Percentiles rank a stretch among this genome's conserved stretches.
phyloP scores from a whole-genome alignment of 2,797 vertebrate genomes.

The Synaphobranchus kaupii region DNA sequence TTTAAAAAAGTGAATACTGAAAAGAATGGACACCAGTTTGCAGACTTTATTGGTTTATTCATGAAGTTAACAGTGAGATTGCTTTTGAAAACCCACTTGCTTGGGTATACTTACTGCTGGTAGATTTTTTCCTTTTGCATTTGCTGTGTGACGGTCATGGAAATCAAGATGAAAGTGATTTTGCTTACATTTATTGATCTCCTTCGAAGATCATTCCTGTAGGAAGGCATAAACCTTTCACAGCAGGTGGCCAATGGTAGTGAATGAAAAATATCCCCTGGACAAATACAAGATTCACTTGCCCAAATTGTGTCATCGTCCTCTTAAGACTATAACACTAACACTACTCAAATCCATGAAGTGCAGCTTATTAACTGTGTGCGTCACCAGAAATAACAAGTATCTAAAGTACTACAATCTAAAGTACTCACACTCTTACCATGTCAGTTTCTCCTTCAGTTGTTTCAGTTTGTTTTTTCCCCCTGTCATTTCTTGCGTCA shows the following conservation, averaged over 20 bases:
- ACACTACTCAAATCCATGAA: neutral
- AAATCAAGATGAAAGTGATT: neutral
- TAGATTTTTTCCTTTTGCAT: neutral
- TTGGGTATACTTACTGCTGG: neutral
- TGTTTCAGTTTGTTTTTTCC: neutral
- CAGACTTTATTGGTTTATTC: neutral
- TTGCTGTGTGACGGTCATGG: neutral
- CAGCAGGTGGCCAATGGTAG: neutral
- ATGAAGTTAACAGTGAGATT: neutral
- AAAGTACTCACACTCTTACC: too few species aligned
- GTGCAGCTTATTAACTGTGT: neutral
- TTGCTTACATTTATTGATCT: neutral
- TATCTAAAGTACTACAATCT: neutral
- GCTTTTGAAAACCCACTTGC: neutral
- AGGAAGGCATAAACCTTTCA: neutral
- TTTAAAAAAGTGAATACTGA: neutral
- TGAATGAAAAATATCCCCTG: neutral
- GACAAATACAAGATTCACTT: neutral
- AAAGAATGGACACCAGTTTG: neutral
- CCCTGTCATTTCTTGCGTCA: slow-evolving; percentile 36
- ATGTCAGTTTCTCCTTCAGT: neutral
- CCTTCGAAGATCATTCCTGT: neutral
- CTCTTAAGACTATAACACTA: neutral
- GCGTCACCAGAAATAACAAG: neutral
- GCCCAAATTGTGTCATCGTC: neutral